phyloP scores from a whole-genome alignment of 2,797 vertebrate genomes.

The Phoxinus dragarum region DNA sequence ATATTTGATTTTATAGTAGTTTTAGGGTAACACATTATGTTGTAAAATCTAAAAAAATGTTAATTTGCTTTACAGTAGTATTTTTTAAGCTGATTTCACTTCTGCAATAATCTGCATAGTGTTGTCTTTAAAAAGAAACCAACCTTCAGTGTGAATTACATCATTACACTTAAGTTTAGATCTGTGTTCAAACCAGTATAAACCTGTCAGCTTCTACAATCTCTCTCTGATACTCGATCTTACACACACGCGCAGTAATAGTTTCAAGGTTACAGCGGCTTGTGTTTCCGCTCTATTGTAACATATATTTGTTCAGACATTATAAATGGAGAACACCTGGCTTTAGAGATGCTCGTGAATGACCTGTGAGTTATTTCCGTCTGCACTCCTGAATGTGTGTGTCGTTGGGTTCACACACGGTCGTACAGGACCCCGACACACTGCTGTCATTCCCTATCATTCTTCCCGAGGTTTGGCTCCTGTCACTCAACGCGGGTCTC shows the following conservation, averaged over 20 bases:
- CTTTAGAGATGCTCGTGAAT: not conserved
- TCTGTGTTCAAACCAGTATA: no score
- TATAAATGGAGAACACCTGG: constrained; percentile 30
- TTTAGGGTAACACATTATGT: not conserved
- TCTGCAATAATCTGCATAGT: no score
- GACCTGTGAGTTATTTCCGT: not conserved
- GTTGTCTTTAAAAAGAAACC: no score
- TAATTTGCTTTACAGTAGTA: no score
- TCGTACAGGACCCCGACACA: not conserved
- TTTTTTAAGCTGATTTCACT: no score
- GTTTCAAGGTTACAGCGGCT: not conserved
- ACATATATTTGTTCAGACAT: constrained; percentile 2
- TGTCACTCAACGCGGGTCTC: not conserved
- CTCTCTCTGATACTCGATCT: not conserved
- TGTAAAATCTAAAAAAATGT: not conserved
- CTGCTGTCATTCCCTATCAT: constrained; percentile 27
- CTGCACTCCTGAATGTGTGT: not conserved
- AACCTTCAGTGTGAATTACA: no score
- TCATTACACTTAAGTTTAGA: no score
- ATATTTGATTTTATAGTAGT: no score
- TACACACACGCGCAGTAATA: not conserved
- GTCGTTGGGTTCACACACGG: not conserved
- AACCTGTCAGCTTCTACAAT: not conserved
- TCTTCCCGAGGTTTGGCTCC: not conserved
- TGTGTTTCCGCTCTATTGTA: not conserved